Evolutionary conservation across 2,113 vertebrate genomes (phyloP), one percentile per base, ranked within the genome.

Genomic region (Catagonus wagneri): DNA sequence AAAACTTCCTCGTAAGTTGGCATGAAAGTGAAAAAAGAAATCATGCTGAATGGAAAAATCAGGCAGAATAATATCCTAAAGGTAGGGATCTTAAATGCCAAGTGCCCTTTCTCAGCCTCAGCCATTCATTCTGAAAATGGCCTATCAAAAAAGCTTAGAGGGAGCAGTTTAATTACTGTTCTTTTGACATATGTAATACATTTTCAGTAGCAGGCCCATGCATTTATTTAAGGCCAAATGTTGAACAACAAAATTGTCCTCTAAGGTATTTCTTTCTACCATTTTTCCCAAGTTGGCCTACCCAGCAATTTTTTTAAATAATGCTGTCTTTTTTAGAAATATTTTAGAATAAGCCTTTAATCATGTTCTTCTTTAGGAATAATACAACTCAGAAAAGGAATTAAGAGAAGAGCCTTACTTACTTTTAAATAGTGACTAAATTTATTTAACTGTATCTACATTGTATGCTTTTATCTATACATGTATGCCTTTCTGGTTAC

Each of bases 91-190:
- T 98, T 96, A 97, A 97, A 98, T 98, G 97, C 79, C 94, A 98
- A 95, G 74, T 96, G 96, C 97, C 97, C 97, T 98, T 97, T 97
- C 96, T 91, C 83, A 96, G 97, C 60, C n/a, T 97, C 96, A 91
- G 89, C 97, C 95, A 98, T 98, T 98, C 97, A 98, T 98, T 98
- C 97, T 98, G 93, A 97, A 98, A 98, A 98, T 98, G 94, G 89
- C 83, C 96, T 97, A 98, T 97, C 97, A 96, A 97, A 98, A 98
- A 96, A 76, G 66, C 97, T 98, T 98, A 97, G 97, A 98, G 92
- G 96, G 93, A 98, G 81, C 75, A 97, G 92, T 98, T 98, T 99
- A 98, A 98, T 98, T 98, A 98, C 97, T 97, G 96, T 97, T 98
- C 89, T 93, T 98, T 97, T 98, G 98, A 98, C 97, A 98, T 92